These are phyloP conservation scores for Cirrhinus mrigala DNA, from an alignment of 2,797 vertebrate genomes.

Conservation along the genomic window DNA sequence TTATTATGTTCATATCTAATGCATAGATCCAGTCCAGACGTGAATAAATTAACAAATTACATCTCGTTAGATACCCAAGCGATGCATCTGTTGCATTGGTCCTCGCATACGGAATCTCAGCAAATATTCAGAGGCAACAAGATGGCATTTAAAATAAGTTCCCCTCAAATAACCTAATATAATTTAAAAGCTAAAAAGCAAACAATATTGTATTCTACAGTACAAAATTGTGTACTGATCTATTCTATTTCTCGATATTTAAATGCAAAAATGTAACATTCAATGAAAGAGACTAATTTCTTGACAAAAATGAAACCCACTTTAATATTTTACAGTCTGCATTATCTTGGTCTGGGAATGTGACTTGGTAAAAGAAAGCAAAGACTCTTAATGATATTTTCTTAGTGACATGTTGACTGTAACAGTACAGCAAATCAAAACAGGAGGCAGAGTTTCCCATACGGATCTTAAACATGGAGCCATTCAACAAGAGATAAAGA, in stretches of 20 bases:
- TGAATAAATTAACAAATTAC: background rate
- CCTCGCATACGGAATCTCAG: background rate
- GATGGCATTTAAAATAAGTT: background rate
- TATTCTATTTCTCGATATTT: no score
- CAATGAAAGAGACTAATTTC: constrained; percentile 40
- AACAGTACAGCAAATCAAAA: constrained; percentile 43
- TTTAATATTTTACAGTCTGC: constrained; percentile 66
- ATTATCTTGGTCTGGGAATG: constrained; percentile 65
- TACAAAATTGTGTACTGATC: background rate
- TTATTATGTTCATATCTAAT: no score
- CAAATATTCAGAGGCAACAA: background rate
- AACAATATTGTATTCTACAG: background rate
- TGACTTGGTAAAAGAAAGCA: constrained; percentile 56
- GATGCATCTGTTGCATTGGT: background rate
- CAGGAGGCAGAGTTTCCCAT: background rate
- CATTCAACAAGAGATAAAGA: constrained; percentile 18
- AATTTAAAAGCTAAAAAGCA: background rate
- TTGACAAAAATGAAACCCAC: constrained; percentile 55
- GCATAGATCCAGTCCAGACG: background rate
- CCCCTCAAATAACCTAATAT: background rate
- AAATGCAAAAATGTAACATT: no score
- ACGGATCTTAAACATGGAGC: background rate
- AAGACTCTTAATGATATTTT: constrained; percentile 56
- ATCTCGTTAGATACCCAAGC: background rate
- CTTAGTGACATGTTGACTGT: constrained; percentile 53